phyloP scores from a whole-genome alignment of 2,113 vertebrate genomes.

The Hyperopisus bebe region DNA sequence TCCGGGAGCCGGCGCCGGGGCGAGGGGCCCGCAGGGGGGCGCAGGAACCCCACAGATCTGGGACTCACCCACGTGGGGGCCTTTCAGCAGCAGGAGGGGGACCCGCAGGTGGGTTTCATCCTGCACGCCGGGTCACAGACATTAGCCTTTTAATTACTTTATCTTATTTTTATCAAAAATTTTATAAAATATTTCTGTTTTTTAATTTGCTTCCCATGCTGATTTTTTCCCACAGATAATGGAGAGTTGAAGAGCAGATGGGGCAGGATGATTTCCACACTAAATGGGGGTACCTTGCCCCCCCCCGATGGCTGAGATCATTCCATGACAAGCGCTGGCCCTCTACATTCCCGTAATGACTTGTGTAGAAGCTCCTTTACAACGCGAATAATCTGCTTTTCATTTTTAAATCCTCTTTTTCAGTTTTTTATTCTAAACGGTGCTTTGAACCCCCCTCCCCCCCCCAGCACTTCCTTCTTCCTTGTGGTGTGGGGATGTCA shows the following conservation, averaged over 20 bases:
- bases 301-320: background rate
- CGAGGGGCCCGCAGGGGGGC: constrained; percentile 61
- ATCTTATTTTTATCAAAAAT: background rate
- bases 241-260: constrained; percentile 71
- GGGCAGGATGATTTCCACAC: background rate
- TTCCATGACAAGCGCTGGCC: background rate
- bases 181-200: background rate
- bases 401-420: background rate
- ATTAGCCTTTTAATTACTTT: background rate
- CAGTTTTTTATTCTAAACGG: background rate
- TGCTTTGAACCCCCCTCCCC: background rate
- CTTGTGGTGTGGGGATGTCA: constrained; percentile 40
- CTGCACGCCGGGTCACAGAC: background rate
- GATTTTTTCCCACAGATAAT: constrained; percentile 68
- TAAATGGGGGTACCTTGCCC: background rate
- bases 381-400: background rate
- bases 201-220: background rate
- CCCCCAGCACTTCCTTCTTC: constrained; percentile 23
- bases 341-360: background rate
- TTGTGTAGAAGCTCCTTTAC: background rate
- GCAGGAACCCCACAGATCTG: constrained; percentile 61
- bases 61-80: constrained; percentile 69
- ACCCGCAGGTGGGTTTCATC: constrained; percentile 65
- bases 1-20: constrained; percentile 70
- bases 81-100: constrained; percentile 70